These are phyloP conservation scores for Penaeus monodon DNA, from an alignment of 2,888 invertebrate species.

Conservation along the genomic window DNA sequence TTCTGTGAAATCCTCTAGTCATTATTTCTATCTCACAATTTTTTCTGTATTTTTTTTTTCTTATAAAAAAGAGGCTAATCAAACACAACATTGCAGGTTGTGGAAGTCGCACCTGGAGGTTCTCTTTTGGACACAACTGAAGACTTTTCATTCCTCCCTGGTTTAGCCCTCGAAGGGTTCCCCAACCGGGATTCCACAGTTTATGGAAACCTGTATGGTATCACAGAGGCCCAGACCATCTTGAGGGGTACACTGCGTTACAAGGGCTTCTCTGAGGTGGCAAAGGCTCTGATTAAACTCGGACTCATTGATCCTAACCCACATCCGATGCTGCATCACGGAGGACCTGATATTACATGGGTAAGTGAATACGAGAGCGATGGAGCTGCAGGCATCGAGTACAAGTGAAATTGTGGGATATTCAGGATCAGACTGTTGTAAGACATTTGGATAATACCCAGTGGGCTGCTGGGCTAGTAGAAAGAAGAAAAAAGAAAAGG, in stretches of 20 bases:
- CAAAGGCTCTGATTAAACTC: conserved; percentile 86
- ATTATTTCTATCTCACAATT: no score
- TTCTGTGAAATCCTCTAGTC: no score
- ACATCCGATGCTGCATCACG: conserved; percentile 91
- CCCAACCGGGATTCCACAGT: conserved; percentile 95
- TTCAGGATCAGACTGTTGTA: background rate
- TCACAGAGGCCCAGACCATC: conserved; percentile 78
- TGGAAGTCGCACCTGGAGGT: conserved; percentile 90
- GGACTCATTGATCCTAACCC: conserved; percentile 89
- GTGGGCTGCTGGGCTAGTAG: no score
- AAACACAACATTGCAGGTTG: conserved; percentile 74
- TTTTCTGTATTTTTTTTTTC: background rate
- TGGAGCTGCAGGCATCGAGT: background rate
- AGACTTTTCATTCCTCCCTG: conserved; percentile 90
- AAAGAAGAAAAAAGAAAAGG: no score
- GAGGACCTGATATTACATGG: conserved; percentile 97
- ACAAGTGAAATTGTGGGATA: background rate
- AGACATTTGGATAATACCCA: no score
- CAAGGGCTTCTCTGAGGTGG: conserved; percentile 87
- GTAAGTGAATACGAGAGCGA: conserved; percentile 19
- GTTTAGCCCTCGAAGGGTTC: conserved; percentile 95
- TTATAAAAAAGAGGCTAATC: background rate
- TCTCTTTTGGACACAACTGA: conserved; percentile 86
- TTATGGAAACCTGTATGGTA: conserved; percentile 87
- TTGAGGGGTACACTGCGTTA: conserved; percentile 87